phyloP scores from a whole-genome alignment of 2,888 invertebrate species.

The Leptarthrus brevirostris region DNA sequence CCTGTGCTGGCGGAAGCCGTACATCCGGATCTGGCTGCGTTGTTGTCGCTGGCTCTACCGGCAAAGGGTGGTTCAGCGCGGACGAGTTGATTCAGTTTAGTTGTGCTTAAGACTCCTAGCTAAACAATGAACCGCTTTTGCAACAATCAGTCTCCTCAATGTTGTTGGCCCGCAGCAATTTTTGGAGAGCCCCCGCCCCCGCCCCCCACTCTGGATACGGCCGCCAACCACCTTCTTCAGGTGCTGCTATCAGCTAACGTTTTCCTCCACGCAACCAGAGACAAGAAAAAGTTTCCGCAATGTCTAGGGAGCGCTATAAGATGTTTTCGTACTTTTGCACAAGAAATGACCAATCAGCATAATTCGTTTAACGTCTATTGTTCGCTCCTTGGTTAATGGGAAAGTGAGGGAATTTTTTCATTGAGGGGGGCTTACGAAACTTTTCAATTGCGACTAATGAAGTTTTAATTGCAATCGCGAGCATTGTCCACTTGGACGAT shows the following conservation, averaged over 20 bases:
- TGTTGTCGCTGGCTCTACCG: constrained; percentile 15
- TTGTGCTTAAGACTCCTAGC: constrained; percentile 24
- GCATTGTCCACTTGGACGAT: constrained; percentile 16
- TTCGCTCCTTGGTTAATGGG: constrained; percentile 19
- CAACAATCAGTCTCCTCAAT: constrained; percentile 38
- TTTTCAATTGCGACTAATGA: constrained; percentile 53
- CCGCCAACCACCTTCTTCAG: too few species aligned
- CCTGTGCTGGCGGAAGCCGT: constrained; percentile 14
- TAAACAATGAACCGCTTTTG: constrained; percentile 28
- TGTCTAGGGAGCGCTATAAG: constrained; percentile 23
- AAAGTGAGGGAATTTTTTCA: neutral
- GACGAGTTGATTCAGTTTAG: neutral
- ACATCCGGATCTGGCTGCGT: constrained; percentile 33
- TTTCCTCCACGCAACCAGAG: constrained; percentile 1
- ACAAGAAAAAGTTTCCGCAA: constrained; percentile 36
- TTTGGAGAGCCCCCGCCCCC: neutral
- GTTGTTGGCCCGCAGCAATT: constrained; percentile 29
- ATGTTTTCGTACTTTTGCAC: constrained; percentile 38
- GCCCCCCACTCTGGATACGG: too few species aligned
- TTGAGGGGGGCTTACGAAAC: constrained; percentile 25
- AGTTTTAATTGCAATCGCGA: constrained; percentile 50
- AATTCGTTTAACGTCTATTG: constrained; percentile 46
- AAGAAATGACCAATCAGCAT: constrained; percentile 49
- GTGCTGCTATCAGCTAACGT: neutral
- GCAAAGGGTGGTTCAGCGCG: constrained; percentile 16